A percentile compares a stretch with the other conserved stretches of the same genome.
Evolutionary conservation across 2,888 invertebrate species (phyloP).

Genomic region (Drosophila prolongata): DNA sequence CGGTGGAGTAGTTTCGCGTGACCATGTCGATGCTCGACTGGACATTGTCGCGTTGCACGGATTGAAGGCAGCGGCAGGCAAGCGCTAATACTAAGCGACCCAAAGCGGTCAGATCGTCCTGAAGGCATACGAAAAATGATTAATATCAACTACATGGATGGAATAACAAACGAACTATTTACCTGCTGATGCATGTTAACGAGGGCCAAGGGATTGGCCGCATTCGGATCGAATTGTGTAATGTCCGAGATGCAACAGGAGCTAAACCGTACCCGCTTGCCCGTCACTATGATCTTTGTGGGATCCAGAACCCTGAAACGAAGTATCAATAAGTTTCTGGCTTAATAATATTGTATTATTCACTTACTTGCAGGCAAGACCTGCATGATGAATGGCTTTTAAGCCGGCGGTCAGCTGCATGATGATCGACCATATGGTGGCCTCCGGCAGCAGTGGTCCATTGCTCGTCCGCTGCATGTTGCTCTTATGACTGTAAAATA

Average conservation of each 20-base stretch:
- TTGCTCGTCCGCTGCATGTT: constrained; percentile 86
- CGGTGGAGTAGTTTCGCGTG: constrained; percentile 94
- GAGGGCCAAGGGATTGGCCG: constrained; percentile 87
- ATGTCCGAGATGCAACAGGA: constrained; percentile 93
- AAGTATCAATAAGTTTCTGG: background rate
- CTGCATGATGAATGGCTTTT: constrained; percentile 93
- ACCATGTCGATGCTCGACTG: constrained; percentile 95
- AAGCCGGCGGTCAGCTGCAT: constrained; percentile 98
- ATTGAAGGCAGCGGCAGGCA: constrained; percentile 96
- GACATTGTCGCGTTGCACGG: constrained; percentile 94
- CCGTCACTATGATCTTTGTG: constrained; percentile 94
- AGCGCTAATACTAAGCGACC: constrained; percentile 96
- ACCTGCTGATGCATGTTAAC: constrained; percentile 90
- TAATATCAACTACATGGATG: background rate
- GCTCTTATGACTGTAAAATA: constrained; percentile 83
- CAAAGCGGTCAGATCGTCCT: constrained; percentile 95
- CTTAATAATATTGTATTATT: background rate
- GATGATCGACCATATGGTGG: constrained; percentile 96
- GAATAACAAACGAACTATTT: background rate
- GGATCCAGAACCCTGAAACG: constrained; percentile 93
- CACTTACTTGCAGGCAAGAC: constrained; percentile 87
- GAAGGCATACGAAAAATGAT: background rate
- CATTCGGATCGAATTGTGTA: constrained; percentile 89
- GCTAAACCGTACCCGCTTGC: constrained; percentile 92
- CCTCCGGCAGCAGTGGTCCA: constrained; percentile 93